phyloP scores from a whole-genome alignment of 2,113 vertebrate genomes.

The Copsychus sechellarum region DNA sequence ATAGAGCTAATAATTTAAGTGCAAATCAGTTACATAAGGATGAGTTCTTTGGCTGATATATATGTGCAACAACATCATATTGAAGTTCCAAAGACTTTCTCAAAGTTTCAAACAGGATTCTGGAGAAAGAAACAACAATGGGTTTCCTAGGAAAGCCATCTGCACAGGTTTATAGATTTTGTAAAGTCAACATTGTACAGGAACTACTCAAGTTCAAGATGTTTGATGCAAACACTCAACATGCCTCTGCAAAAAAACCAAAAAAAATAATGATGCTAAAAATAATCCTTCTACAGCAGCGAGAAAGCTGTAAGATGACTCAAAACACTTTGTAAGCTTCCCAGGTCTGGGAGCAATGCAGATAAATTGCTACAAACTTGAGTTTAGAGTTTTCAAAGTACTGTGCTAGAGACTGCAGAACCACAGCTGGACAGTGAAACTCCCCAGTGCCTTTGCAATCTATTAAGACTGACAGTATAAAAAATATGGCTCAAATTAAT shows the following conservation, averaged over 20 bases:
- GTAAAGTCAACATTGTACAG: not conserved
- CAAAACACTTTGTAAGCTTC: not conserved
- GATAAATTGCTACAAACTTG: not conserved
- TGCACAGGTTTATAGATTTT: not conserved
- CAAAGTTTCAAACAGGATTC: not conserved
- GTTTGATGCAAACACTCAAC: not conserved
- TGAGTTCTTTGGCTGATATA: not conserved
- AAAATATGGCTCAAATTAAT: not conserved
- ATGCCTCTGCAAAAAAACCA: not conserved
- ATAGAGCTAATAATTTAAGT: not conserved
- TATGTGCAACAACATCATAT: not conserved
- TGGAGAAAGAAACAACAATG: not conserved
- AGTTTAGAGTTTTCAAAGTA: not conserved
- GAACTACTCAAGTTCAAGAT: not conserved
- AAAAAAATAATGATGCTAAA: not conserved
- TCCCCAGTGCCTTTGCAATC: not conserved
- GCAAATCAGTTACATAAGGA: not conserved
- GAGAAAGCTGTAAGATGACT: not conserved
- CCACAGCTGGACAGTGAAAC: not conserved
- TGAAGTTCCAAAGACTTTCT: not conserved
- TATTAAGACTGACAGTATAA: not conserved
- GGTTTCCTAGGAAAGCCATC: not conserved
- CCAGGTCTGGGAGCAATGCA: not conserved
- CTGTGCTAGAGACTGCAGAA: not conserved
- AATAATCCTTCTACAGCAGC: not conserved